Base-by-base conservation (phyloP, 1,140 invertebrate genomes). In the Trinorchestia longiramus region DNA sequence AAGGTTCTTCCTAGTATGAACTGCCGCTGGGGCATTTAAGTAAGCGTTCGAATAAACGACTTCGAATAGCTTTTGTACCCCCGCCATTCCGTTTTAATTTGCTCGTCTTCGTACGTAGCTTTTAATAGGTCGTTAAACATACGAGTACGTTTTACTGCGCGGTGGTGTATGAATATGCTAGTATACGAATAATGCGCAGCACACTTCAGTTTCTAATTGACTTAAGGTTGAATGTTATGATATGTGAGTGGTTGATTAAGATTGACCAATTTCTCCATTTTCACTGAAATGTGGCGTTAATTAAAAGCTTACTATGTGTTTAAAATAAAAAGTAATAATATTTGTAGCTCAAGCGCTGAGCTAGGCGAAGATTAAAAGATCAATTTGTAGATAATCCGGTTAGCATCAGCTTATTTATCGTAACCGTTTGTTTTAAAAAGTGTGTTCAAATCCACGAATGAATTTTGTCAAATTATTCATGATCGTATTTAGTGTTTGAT, bases 1-100 rank as follows among this genome's bases (percentile, higher is more conserved):
- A 94, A 94, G 43, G 44, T 43, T 94, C 92, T 45, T 94, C 92
- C 43, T 45, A 90, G 88, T 42, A 94, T 94, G 45, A n/a, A 94
- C 92, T 94, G 92, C 43, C 62, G 8, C 41, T 90, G 4, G 43
- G 43, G 88, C 41, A 42, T 90, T 90, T 90, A 90, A 90, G 88
- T 43, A 90, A 90, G 88, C 43, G 28, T 43, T 90, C 43, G 88
- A 43, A 90, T 90, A 77, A 77, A 77, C 62, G 62, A 77, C 62
- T 77, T 77, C 62, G 62, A 77, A 11, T 77, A 77, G 62, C 62
- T 77, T 77, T 77, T 77, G 47, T 77, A 28, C 62, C 62, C 28
- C 28, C 62, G 62, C 62, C 62, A 77, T 77, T 36, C 28, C 62
- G 28, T 28, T 1, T 77, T 77, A 77, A 77, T 77, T 77, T 77